These are phyloP conservation scores for Mycalesis mineus DNA, from an alignment of 2,888 invertebrate genomes.

Conservation along the genomic window DNA sequence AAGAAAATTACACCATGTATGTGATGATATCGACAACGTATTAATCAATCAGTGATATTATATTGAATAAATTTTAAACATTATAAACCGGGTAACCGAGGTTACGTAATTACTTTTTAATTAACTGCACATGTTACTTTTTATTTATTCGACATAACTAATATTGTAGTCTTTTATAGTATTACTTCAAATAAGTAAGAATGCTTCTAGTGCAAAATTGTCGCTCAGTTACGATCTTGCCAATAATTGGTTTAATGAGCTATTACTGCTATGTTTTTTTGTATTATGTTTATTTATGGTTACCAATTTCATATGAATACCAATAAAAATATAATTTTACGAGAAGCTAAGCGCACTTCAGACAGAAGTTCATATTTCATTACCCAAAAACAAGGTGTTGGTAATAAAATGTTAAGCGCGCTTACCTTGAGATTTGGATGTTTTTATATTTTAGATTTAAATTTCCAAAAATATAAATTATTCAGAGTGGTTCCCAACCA, in stretches of 20 bases:
- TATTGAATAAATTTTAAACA: background rate
- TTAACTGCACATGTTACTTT: background rate
- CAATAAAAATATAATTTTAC: too few relatives aligned
- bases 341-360: background rate
- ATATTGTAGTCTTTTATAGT: background rate
- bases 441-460: background rate
- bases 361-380: background rate
- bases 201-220: background rate
- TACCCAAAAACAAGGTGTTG: background rate
- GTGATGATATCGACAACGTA: background rate
- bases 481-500: conserved; percentile 62
- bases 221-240: background rate
- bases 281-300: background rate
- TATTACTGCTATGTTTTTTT: background rate
- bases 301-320: background rate
- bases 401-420: conserved; percentile 11
- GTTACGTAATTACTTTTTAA: too few relatives aligned
- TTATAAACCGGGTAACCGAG: background rate
- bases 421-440: background rate
- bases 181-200: background rate
- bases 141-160: background rate
- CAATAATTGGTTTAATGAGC: background rate
- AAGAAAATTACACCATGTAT: background rate
- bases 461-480: conserved; percentile 38
- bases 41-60: background rate